These are phyloP conservation scores for Oncorhynchus gorbuscha DNA, from an alignment of 2,113 vertebrate species.

Conservation along the genomic window DNA sequence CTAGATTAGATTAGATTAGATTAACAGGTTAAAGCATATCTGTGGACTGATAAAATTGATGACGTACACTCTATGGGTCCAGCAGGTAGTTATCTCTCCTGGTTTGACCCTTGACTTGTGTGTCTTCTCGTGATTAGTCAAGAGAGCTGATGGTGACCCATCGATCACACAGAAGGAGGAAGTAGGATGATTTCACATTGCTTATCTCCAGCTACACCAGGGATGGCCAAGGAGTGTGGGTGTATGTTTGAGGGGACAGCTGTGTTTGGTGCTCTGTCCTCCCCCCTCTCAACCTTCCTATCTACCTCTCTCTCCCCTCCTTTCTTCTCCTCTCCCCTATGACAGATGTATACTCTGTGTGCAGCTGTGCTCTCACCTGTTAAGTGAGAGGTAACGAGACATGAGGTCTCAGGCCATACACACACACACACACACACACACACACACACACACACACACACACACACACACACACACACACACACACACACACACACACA, in stretches of 20 bases:
- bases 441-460: not conserved
- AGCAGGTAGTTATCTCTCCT: too few relatives aligned
- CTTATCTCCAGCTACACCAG: slow-evolving; percentile 51
- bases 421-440: not conserved
- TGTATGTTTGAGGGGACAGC: slow-evolving; percentile 52
- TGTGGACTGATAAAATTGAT: too few relatives aligned
- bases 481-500: not conserved
- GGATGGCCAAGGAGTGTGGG: slow-evolving; percentile 1
- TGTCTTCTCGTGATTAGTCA: slow-evolving; percentile 38
- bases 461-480: not conserved
- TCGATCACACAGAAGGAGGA: slow-evolving; percentile 62
- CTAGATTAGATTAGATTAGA: too few relatives aligned
- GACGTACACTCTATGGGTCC: too few relatives aligned
- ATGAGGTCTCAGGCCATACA: slow-evolving; percentile 20
- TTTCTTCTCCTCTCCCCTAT: slow-evolving; percentile 16
- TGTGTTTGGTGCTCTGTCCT: slow-evolving; percentile 35
- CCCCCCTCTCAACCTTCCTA: slow-evolving; percentile 1
- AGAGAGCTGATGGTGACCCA: slow-evolving; percentile 43
- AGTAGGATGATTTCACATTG: slow-evolving; percentile 43
- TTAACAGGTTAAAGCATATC: too few relatives aligned
- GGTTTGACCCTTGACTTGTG: too few relatives aligned
- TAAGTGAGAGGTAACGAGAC: slow-evolving; percentile 8
- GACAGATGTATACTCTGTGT: slow-evolving; percentile 62
- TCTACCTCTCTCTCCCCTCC: not conserved
- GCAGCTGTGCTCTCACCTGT: slow-evolving; percentile 72